These are phyloP conservation scores for Nannobrachium achirus DNA, from an alignment of 2,113 vertebrate species.

Conservation along the genomic window DNA sequence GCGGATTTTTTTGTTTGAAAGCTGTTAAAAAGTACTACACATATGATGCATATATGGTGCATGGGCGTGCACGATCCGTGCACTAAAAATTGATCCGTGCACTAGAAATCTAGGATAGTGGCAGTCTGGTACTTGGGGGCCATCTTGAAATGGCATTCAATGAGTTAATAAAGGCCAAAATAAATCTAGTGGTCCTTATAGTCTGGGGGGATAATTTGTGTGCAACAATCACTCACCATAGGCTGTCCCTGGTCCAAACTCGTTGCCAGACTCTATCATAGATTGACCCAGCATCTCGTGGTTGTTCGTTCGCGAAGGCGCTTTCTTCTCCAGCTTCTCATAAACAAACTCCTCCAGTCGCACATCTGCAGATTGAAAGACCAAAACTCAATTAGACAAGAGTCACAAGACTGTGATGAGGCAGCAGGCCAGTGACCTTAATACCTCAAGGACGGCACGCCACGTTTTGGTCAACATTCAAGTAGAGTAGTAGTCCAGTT, in stretches of 20 bases:
- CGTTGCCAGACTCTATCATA: constrained; percentile 95
- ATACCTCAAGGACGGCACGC: background rate
- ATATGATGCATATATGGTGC: too few species aligned
- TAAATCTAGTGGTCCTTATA: too few species aligned
- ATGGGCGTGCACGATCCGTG: too few species aligned
- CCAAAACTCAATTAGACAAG: constrained; percentile 67
- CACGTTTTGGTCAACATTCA: background rate
- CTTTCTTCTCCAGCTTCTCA: constrained; percentile 98
- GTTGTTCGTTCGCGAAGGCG: constrained; percentile 92
- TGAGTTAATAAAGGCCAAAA: too few species aligned
- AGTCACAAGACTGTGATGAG: constrained; percentile 64
- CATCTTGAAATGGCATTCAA: too few species aligned
- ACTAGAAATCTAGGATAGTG: too few species aligned
- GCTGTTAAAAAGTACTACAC: too few species aligned
- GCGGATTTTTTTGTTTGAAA: too few species aligned
- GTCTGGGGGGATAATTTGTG: too few species aligned
- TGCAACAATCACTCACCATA: constrained; percentile 84
- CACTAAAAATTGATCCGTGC: too few species aligned
- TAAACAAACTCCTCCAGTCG: constrained; percentile 98
- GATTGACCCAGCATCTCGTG: constrained; percentile 93
- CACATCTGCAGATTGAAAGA: constrained; percentile 82
- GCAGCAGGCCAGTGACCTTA: background rate
- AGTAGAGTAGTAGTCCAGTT: background rate
- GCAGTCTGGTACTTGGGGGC: too few species aligned
- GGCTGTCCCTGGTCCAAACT: constrained; percentile 94